Percentiles rank a stretch among this genome's conserved stretches.
Conservation (phyloP, 1,140 invertebrate species). For the Anoplolepis gracilipes region DNA sequence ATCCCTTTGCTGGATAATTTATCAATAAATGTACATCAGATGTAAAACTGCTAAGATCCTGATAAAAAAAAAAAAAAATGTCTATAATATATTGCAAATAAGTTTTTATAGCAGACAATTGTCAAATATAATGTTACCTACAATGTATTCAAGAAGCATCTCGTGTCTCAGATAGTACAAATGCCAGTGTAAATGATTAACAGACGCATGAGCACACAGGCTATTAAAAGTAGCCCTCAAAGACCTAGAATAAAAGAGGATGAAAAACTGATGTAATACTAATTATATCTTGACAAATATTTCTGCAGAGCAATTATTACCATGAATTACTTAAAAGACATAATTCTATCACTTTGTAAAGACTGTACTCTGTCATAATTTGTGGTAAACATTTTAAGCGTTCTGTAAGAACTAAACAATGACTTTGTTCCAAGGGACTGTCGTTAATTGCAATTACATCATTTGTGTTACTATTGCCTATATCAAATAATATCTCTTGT, state of each 20-base stretch:
- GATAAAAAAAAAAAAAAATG: conserved; percentile 54
- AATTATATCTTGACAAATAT: background rate
- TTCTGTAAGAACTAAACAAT: conserved; percentile 89
- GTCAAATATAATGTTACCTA: conserved; percentile 83
- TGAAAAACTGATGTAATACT: too few species aligned
- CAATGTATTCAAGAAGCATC: conserved; percentile 89
- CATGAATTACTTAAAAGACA: conserved; percentile 85
- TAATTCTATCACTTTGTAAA: conserved; percentile 84
- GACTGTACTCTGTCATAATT: conserved; percentile 84
- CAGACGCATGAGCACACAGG: conserved; percentile 91
- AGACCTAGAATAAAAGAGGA: conserved; percentile 75
- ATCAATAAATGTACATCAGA: conserved; percentile 85
- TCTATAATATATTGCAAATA: conserved; percentile 24
- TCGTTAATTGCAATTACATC: conserved; percentile 88
- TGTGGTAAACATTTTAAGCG: conserved; percentile 88
- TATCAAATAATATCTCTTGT: conserved; percentile 87
- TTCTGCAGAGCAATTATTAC: conserved; percentile 79
- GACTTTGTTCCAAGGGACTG: conserved; percentile 90
- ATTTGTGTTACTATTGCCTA: conserved; percentile 76
- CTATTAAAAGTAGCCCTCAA: conserved; percentile 91
- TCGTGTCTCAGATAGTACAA: conserved; percentile 89
- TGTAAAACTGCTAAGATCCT: conserved; percentile 85
- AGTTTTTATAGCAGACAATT: background rate
- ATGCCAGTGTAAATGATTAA: conserved; percentile 94
- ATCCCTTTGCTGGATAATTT: conserved; percentile 88